Conservation (phyloP, 1,140 invertebrate species). For the Palaemon carinicauda region DNA sequence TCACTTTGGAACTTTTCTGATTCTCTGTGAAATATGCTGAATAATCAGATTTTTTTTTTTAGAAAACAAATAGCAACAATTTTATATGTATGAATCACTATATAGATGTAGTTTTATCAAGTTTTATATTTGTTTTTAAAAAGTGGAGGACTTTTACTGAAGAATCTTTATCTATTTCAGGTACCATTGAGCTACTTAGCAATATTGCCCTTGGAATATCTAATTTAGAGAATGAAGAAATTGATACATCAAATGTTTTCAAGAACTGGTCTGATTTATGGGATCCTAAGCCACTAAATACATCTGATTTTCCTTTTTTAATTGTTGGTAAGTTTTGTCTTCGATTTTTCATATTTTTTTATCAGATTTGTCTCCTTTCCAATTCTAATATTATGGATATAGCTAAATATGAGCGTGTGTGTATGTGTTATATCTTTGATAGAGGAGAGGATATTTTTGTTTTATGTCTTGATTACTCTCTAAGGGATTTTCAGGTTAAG, state of each 20-base stretch:
- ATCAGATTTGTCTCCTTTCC: too few species aligned
- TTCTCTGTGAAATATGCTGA: too few species aligned
- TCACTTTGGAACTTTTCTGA: too few species aligned
- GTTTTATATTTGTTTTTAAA: background rate
- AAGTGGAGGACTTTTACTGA: background rate
- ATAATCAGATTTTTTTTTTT: too few species aligned
- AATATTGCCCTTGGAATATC: conserved; percentile 13
- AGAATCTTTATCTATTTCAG: background rate
- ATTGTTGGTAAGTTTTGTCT: conserved; percentile 26
- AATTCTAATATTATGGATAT: too few species aligned
- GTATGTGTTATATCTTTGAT: too few species aligned
- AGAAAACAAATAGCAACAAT: too few species aligned
- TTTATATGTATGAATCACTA: too few species aligned
- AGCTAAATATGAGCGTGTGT: background rate
- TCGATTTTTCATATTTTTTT: background rate
- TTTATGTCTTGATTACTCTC: too few species aligned
- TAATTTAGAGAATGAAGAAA: background rate
- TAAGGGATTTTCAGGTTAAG: too few species aligned
- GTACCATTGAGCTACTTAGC: conserved; percentile 32
- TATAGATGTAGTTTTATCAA: too few species aligned
- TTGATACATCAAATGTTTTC: background rate
- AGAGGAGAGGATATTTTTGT: too few species aligned
- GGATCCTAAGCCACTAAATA: background rate
- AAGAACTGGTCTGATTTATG: conserved; percentile 19
- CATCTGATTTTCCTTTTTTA: conserved; percentile 16